Percentiles rank a stretch among this genome's conserved stretches.
Conservation (phyloP, 2,797 vertebrate species). For the Parauchenoglanis punctatus region DNA sequence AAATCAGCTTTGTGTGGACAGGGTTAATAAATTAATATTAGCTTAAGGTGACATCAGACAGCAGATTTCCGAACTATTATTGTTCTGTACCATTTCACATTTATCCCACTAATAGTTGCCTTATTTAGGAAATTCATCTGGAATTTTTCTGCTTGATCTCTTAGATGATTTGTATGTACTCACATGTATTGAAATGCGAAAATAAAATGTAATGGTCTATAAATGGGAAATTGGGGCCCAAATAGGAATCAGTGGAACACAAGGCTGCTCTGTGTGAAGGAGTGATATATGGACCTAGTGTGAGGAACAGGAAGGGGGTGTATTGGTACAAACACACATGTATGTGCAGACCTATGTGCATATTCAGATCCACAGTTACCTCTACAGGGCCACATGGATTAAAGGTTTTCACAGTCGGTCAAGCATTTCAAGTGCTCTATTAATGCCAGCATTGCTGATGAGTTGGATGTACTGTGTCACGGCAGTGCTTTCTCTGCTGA, state of each 20-base stretch:
- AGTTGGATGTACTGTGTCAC: background rate
- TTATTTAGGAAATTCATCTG: background rate
- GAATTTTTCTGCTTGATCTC: background rate
- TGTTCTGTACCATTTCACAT: slow-evolving; percentile 5
- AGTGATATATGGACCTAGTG: slow-evolving; percentile 53
- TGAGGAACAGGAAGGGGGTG: slow-evolving; percentile 45
- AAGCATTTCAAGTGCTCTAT: slow-evolving; percentile 30
- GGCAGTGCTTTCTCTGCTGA: slow-evolving; percentile 8
- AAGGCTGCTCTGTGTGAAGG: slow-evolving; percentile 53
- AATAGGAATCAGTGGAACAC: slow-evolving; percentile 48
- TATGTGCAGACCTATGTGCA: slow-evolving; percentile 1
- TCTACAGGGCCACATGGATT: slow-evolving; percentile 23
- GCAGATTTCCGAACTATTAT: slow-evolving; percentile 8
- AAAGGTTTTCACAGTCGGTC: slow-evolving; percentile 41
- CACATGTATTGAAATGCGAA: slow-evolving; percentile 3
- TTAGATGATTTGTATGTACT: background rate
- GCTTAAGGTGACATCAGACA: background rate
- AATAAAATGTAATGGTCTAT: slow-evolving; percentile 36
- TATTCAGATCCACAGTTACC: slow-evolving; percentile 28
- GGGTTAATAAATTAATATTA: slow-evolving; percentile 20
- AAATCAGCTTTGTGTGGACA: background rate
- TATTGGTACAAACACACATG: slow-evolving; percentile 39
- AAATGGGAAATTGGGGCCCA: slow-evolving; percentile 39
- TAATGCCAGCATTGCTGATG: slow-evolving; percentile 10
- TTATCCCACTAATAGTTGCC: background rate